Conservation (phyloP, 2,113 vertebrate species). For the Pholis gunnellus region DNA sequence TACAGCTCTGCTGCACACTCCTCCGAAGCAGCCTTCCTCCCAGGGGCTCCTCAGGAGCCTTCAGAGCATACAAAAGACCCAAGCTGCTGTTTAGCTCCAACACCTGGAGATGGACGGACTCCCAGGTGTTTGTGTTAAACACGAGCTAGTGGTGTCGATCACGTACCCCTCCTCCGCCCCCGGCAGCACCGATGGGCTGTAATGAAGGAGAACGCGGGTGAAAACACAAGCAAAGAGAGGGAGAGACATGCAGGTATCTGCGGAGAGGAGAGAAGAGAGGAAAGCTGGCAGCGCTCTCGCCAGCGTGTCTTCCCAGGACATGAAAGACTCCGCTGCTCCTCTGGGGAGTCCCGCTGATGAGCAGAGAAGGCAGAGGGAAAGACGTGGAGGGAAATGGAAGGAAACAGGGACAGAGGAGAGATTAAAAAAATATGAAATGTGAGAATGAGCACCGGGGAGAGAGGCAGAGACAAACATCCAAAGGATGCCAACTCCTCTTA, state of each 20-base stretch:
- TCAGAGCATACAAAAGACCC: constrained; percentile 13
- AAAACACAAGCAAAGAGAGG: constrained; percentile 20
- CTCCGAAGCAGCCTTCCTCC: constrained; percentile 4
- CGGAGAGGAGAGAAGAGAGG: constrained; percentile 36
- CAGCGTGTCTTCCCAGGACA: constrained; percentile 74
- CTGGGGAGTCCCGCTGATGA: constrained; percentile 73
- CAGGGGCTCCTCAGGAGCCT: not conserved
- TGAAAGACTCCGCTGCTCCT: constrained; percentile 70
- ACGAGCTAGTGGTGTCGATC: constrained; percentile 24
- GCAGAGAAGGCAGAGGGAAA: constrained; percentile 51
- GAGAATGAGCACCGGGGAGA: constrained; percentile 45
- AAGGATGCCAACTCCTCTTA: constrained; percentile 57
- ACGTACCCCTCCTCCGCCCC: constrained; percentile 29
- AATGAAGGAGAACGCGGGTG: constrained; percentile 49
- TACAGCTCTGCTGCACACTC: not conserved
- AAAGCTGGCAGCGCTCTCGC: constrained; percentile 56
- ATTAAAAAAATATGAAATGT: constrained; percentile 48
- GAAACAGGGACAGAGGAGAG: constrained; percentile 54
- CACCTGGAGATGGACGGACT: constrained; percentile 36
- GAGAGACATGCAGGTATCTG: constrained; percentile 56
- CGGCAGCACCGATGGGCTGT: constrained; percentile 42
- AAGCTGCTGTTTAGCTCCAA: constrained; percentile 30
- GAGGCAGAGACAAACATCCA: constrained; percentile 50
- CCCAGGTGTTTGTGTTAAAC: constrained; percentile 59
- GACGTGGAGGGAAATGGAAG: constrained; percentile 64